Evolutionary conservation across 2,888 invertebrate genomes (phyloP), one percentile per base, ranked within the genome.

Genomic region (Gerosis bhagava): DNA sequence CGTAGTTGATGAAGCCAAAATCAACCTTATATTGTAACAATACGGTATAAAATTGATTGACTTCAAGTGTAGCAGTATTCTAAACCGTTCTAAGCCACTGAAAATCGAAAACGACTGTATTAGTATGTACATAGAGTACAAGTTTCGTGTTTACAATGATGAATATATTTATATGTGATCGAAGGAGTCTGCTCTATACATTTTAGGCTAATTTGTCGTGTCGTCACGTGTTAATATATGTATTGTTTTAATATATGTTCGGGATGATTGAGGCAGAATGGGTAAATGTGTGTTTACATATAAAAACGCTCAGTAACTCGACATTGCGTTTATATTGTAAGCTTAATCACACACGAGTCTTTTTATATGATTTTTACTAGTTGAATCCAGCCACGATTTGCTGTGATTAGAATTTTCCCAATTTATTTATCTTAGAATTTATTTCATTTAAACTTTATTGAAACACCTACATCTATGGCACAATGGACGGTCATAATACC

Each of bases 11-110:
- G 34, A 37, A 15, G n/a, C 5, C 22, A 54, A 40, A 54, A 10
- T 19, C 54, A 54, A 43, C 56, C 53, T 17, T 62, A 54, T 47
- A 1, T 2, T 5, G 10, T 11, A 7, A 35, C 3, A 5, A n/a
- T 5, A 42, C 56, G 59, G 11, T 5, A 36, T 36, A 48, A 12
- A n/a, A n/a, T n/a, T n/a, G n/a, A n/a, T n/a, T n/a, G n/a, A n/a
- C n/a, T n/a, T n/a, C n/a, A n/a, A n/a, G n/a, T n/a, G n/a, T n/a
- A n/a, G n/a, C n/a, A n/a, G n/a, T n/a, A n/a, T n/a, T n/a, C n/a
- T n/a, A n/a, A n/a, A n/a, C n/a, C n/a, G n/a, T n/a, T n/a, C 15
- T 21, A 12, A 24, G 36, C n/a, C 7, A 17, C 6, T 28, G 3
- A 12, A 15, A 19, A 17, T 12, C 5, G 12, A 22, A 36, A 17